Base-by-base conservation (phyloP, 92 coral and sea anemone species). In the Epizoanthus rinbou region DNA sequence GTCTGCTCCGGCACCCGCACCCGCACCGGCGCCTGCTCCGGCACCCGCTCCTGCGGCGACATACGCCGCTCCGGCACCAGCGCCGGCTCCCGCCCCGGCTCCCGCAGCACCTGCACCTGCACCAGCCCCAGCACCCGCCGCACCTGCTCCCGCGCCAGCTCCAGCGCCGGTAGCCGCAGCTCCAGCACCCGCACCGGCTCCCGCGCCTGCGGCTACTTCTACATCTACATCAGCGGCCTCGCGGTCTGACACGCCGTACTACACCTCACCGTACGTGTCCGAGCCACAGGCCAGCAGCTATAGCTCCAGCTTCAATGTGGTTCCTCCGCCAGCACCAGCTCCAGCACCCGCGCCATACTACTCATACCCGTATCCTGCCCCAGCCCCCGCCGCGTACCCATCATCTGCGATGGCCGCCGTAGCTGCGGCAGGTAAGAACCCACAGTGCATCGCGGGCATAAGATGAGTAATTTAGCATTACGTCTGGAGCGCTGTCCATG, bases 381-480 rank as follows among this genome's bases (percentile, higher is more conserved):
- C 91, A 0, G 90, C 92, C 21, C 89, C 93, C 47, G 88, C 90
- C 3, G 71, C 71, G 21, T 62, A 60, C 18, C 82, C 82, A 4
- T 22, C 85, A 58, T 86, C 94, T 21, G 97, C 97, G 5, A 93
- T 92, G 69, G 73, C 97, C 23, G 69, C 93, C 43, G 88, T 93
- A 14, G 97, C 97, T 66, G 87, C 97, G 18, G 94, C 97, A 88
- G 97, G 97, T 93, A 81, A 37, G 86, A 16, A 62, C 13, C 19
- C 8, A 14, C 13, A 28, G 28, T 2, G 54, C 54, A 50, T 1
- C 9, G 15, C 54, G 15, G 16, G 54, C 54, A 13, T 50, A 1
- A 50, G 14, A 50, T 50, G 54, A 9, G 54, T 50, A 50, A 15
- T 50, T 10, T 50, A 3, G 54, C 16, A 3, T 50, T 50, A 10